Conservation (phyloP, 2,888 invertebrate genomes). For the Zygaena filipendulae region DNA sequence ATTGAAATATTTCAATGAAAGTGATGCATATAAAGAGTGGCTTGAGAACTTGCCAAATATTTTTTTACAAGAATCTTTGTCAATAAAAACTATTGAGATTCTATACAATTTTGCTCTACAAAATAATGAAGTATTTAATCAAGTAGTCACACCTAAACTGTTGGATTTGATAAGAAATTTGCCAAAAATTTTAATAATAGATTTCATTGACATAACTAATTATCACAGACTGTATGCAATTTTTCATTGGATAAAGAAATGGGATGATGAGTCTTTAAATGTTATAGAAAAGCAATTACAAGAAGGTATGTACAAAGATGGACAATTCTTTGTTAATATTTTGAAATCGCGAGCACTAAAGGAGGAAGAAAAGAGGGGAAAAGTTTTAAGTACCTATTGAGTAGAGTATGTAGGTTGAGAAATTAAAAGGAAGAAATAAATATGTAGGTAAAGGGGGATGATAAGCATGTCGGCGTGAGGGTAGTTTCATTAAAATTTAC, state of each 20-base stretch:
- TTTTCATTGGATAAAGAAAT: constrained; percentile 59
- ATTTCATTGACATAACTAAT: constrained; percentile 42
- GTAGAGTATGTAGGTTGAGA: too few relatives aligned
- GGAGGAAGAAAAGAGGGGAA: too few relatives aligned
- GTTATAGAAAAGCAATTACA: constrained; percentile 45
- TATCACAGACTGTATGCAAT: constrained; percentile 65
- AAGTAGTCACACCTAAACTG: constrained; percentile 47
- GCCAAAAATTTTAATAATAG: constrained; percentile 40
- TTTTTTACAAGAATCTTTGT: constrained; percentile 56
- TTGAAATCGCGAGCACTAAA: too few relatives aligned
- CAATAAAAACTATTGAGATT: constrained; percentile 60
- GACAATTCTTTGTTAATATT: too few relatives aligned
- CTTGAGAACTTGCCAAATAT: constrained; percentile 66
- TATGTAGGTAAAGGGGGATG: too few relatives aligned
- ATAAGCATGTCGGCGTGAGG: too few relatives aligned
- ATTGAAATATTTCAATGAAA: constrained; percentile 39
- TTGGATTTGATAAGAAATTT: constrained; percentile 52
- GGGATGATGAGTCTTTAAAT: constrained; percentile 50
- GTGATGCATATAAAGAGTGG: constrained; percentile 56
- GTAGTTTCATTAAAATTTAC: too few relatives aligned
- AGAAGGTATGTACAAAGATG: constrained; percentile 33
- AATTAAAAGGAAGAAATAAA: too few relatives aligned
- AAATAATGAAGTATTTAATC: constrained; percentile 59
- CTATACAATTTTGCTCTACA: constrained; percentile 69
- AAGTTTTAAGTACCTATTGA: too few relatives aligned